Evolutionary conservation across 2,797 vertebrate genomes (phyloP).

Genomic region (Cynodonichthys magdalenae): DNA sequence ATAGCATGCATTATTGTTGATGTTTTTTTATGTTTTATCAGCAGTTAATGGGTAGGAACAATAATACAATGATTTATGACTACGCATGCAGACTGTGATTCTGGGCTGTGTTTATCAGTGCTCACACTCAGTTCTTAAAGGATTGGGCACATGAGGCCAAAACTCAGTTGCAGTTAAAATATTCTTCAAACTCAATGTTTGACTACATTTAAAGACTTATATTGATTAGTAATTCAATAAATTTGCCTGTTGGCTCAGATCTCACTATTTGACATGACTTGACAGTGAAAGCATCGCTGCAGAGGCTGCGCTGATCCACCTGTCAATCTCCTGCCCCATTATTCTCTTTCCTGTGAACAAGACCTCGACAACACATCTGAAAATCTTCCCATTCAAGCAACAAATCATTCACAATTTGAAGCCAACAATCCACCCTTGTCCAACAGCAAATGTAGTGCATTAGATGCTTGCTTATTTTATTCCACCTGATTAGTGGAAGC

Average conservation of each 20-base stretch:
- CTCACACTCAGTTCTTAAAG: not conserved
- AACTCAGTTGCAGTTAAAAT: not conserved
- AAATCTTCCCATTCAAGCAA: not conserved
- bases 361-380: not conserved
- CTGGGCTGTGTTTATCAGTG: not conserved
- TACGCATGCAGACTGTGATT: too few species aligned
- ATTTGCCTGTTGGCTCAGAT: not conserved
- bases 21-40: too few species aligned
- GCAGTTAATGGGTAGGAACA: too few species aligned
- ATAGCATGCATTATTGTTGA: too few species aligned
- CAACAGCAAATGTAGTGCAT: not conserved
- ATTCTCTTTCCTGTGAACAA: not conserved
- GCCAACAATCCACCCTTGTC: not conserved
- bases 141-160: not conserved
- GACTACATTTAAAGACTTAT: not conserved
- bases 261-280: not conserved
- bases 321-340: not conserved
- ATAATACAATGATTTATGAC: too few species aligned
- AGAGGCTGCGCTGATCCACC: not conserved
- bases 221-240: slow-evolving; percentile 1
- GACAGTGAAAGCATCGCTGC: not conserved
- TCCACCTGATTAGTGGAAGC: not conserved
- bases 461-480: not conserved
- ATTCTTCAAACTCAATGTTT: not conserved
- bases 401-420: not conserved